phyloP scores from a whole-genome alignment of 2,888 invertebrate species.

The Tenthredo amoena region DNA sequence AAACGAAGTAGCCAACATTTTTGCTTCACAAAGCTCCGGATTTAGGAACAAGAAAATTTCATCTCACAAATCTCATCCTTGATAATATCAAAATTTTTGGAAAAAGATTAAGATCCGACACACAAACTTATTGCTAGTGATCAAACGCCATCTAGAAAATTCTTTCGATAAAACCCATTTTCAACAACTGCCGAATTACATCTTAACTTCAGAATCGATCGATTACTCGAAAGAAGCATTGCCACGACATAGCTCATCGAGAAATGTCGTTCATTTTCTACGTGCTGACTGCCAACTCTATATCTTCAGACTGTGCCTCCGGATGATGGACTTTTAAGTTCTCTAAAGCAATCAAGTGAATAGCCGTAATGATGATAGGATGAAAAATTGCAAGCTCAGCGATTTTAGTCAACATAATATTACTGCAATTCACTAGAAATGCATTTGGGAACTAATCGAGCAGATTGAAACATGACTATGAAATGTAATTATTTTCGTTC shows the following conservation, averaged over 20 bases:
- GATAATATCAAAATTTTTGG: not conserved
- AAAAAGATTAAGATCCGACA: not conserved
- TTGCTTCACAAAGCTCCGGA: not conserved
- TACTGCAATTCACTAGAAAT: not conserved
- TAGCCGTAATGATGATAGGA: no score
- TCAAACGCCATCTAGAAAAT: not conserved
- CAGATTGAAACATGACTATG: not conserved
- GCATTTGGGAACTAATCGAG: not conserved
- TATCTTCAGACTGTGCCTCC: not conserved
- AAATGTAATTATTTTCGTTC: not conserved
- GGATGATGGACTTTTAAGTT: not conserved
- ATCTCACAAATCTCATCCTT: not conserved
- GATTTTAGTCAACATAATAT: not conserved
- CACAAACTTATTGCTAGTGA: not conserved
- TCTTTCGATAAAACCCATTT: not conserved
- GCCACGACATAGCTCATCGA: not conserved
- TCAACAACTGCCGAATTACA: not conserved
- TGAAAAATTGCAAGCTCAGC: constrained; percentile 1
- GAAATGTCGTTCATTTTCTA: constrained; percentile 21
- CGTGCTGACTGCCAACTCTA: not conserved
- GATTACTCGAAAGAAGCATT: not conserved
- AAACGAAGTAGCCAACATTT: not conserved
- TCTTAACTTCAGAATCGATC: not conserved
- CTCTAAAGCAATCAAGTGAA: constrained; percentile 10
- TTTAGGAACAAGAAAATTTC: not conserved